Base-by-base conservation (phyloP, 2,113 vertebrate genomes). In the Coregonus clupeaformis region DNA sequence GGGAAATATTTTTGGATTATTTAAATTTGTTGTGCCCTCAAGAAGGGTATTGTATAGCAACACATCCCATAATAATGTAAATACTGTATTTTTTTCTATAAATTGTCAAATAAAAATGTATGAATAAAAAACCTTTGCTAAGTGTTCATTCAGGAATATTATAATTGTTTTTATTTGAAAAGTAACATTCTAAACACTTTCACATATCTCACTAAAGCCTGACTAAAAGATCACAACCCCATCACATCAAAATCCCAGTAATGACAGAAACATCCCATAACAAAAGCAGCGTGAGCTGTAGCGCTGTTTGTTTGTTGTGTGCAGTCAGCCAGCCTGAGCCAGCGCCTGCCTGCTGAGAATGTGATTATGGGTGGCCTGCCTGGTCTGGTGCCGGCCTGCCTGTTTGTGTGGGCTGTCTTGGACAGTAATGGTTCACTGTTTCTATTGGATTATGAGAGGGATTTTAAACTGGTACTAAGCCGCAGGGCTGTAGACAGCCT, bases 401-500 rank as follows among this genome's bases (percentile, higher is more conserved):
- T 25, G 24, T 68, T 20, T 65, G 72, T 68, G 73, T 86, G 90
- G 88, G 79, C 87, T 78, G 77, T 77, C 86, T 90, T 90, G 93
- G 93, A 91, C 92, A 91, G 91, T 87, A 91, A 95, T 89, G 90
- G 89, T 90, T 93, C 90, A 85, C 89, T 88, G 90, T 92, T 91
- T 95, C 93, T 95, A 92, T 89, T 93, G 94, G 95, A 97, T 98
- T 97, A 97, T 73, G 90, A 78, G 80, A 92, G 92, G 96, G 95
- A 96, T 96, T 98, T 90, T 94, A 92, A 88, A 91, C 90, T 82
- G 84, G 87, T 89, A 83, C 93, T 96, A 96, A 94, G 94, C 94
- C 92, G 91, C 30, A 70, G 76, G 84, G 86, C 82, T 83, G 90
- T 77, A 88, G 92, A 91, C 93, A 92, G 87, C 92, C 91, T 93